A percentile compares a stretch with the other conserved stretches of the same genome.
phyloP scores from a whole-genome alignment of 2,888 invertebrate genomes.

The Pristionchus arcanus region DNA sequence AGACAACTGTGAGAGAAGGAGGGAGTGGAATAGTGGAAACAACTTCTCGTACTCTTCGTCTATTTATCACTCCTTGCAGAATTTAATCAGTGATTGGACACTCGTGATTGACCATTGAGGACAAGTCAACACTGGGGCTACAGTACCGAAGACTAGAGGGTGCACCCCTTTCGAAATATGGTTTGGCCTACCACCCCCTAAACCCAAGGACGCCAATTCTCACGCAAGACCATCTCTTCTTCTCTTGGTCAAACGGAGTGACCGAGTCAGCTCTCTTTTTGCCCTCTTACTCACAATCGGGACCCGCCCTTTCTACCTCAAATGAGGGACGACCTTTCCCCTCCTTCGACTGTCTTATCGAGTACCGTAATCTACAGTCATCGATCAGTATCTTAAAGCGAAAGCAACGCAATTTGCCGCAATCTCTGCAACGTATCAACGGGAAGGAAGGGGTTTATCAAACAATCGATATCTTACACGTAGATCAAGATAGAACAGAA shows the following conservation, averaged over 20 bases:
- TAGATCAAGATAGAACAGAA: conserved; percentile 14
- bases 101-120: neutral
- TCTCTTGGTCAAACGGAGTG: conserved; percentile 2
- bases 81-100: neutral
- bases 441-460: neutral
- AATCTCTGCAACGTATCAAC: neutral
- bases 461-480: conserved; percentile 43
- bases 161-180: neutral
- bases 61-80: conserved; percentile 22
- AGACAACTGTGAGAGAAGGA: conserved; percentile 32
- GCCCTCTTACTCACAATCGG: conserved; percentile 8
- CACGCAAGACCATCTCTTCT: conserved; percentile 14
- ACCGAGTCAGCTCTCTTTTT: conserved; percentile 21
- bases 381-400: conserved; percentile 46
- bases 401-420: neutral
- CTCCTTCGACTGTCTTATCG: neutral
- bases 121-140: neutral
- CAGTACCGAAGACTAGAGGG: neutral
- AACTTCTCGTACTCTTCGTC: conserved; percentile 3
- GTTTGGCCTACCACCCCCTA: neutral
- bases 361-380: conserved; percentile 14
- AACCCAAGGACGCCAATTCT: conserved; percentile 14
- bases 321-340: conserved; percentile 36
- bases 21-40: neutral
- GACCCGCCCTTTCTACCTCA: conserved; percentile 46